Percentiles rank a stretch among this genome's conserved stretches.
These are phyloP conservation scores for Caenorhabditis sp. DNA, from an alignment of 2,888 invertebrate genomes.

Conservation along the genomic window DNA sequence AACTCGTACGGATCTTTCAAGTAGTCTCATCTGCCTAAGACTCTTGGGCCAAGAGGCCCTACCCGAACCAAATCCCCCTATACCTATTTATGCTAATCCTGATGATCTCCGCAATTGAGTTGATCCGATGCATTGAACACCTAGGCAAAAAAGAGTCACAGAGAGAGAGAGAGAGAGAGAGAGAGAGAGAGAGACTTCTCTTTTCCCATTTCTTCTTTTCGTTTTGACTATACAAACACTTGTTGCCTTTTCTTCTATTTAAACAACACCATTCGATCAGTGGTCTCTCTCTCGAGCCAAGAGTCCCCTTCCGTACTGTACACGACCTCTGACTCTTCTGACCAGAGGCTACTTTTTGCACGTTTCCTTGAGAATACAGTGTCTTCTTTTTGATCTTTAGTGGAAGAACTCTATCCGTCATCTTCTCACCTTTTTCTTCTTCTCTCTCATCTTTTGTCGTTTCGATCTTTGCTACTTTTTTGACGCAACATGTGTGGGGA, in stretches of 20 bases:
- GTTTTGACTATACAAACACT: slow-evolving; percentile 46
- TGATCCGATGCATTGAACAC: background rate
- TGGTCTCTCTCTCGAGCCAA: slow-evolving; percentile 34
- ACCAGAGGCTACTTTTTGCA: slow-evolving; percentile 52
- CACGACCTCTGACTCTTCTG: slow-evolving; percentile 43
- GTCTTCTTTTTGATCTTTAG: slow-evolving; percentile 4
- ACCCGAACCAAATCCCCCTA: no score
- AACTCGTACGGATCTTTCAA: no score
- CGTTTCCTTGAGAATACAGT: slow-evolving; percentile 34
- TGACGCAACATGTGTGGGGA: background rate
- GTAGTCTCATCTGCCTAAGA: no score
- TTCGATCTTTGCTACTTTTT: slow-evolving; percentile 42
- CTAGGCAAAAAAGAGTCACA: background rate
- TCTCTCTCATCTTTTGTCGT: slow-evolving; percentile 30
- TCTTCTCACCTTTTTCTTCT: slow-evolving; percentile 4
- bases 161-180: slow-evolving; percentile 21
- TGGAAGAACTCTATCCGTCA: background rate
- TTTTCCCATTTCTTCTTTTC: no score
- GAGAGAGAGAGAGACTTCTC: slow-evolving; percentile 2
- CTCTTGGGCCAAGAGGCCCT: no score
- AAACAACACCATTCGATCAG: slow-evolving; percentile 41
- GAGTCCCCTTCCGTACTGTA: slow-evolving; percentile 41
- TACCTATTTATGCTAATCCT: background rate
- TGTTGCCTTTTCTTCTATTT: slow-evolving; percentile 45
- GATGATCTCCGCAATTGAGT: background rate